Conservation (phyloP, 2,797 vertebrate species). For the Diplodus sargus region DNA sequence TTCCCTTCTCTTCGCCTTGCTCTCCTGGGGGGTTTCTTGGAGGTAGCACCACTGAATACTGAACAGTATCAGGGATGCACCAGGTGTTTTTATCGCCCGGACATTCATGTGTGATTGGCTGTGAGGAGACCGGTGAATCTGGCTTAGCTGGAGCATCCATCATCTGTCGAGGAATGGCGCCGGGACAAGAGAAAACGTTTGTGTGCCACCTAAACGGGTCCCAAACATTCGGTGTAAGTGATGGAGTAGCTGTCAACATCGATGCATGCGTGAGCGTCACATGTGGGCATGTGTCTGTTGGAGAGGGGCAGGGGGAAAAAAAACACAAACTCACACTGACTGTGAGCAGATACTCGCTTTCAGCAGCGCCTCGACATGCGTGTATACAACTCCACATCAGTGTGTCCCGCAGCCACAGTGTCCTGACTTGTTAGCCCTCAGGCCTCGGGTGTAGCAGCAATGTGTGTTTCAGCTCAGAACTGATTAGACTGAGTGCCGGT, state of each 20-base stretch:
- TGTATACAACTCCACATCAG: conserved; percentile 17
- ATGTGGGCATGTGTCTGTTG: conserved; percentile 17
- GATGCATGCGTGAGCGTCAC: conserved; percentile 7
- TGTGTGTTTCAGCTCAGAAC: conserved; percentile 40
- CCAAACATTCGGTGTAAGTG: conserved; percentile 15
- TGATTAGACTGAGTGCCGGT: conserved; percentile 30
- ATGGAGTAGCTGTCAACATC: conserved; percentile 44
- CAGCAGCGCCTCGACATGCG: conserved; percentile 1
- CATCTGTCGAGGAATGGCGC: conserved; percentile 28
- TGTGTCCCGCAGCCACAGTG: conserved; percentile 19
- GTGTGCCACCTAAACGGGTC: conserved; percentile 33
- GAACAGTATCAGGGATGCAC: conserved; percentile 34
- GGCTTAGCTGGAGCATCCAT: conserved; percentile 37
- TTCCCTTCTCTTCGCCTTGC: background rate
- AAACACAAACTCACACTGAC: background rate
- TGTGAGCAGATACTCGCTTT: background rate
- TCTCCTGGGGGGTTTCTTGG: conserved; percentile 5
- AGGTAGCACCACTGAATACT: conserved; percentile 32
- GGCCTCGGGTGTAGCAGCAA: conserved; percentile 29
- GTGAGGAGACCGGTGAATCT: conserved; percentile 36
- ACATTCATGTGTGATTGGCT: conserved; percentile 44
- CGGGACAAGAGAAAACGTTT: conserved; percentile 41
- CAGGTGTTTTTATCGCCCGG: conserved; percentile 44
- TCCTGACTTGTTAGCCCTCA: conserved; percentile 33
- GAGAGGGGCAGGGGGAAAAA: background rate